Evolutionary conservation across 2,113 vertebrate genomes (phyloP), one percentile per base, ranked within the genome.

Genomic region (Dolichallabes microphthalmus): DNA sequence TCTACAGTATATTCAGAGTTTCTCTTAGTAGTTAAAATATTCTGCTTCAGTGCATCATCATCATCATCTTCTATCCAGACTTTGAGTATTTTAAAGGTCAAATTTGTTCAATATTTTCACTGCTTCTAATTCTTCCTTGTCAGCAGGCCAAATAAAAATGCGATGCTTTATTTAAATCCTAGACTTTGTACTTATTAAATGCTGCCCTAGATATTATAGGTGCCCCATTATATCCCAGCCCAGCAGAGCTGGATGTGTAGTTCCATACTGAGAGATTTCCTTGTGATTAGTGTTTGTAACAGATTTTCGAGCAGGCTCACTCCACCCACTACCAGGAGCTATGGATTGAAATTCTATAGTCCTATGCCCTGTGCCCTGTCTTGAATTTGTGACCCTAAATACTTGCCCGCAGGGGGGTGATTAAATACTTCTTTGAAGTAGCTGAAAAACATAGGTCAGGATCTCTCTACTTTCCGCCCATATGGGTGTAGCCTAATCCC

Each of bases 391-490:
- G 25, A 81, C 58, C 79, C 15, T 50, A 64, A 81, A 81, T 64
- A 10, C 60, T 27, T 81, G 60, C 79, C 79, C 20, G 3, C 22
- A 30, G 25, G 79, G 52, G 39, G n/a, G 35, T 64, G 55, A 39
- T 39, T 78, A 78, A 78, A 57, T 78, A 57, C 78, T 52, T 25
- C 79, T 81, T 81, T 81, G 79, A 81, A 64, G 79, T 45, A 81
- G 25, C 1, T 50, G 79, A 81, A 13, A 64, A 64, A 81, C 60
- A 81, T 35, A 17, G 79, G 79, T 81, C 35, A 27, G 19, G 64
- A 52, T 50, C 60, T 81, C 39, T 64, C 22, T 17, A 63, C 22
- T 80, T 80, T 80, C 50, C 50, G 20, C 3, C 20, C 22, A 63
- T 64, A 27, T 27, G 25, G 79, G 60, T 64, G 58, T 81, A 50